Conservation (phyloP, 2,888 invertebrate species). For the Thera britannica region DNA sequence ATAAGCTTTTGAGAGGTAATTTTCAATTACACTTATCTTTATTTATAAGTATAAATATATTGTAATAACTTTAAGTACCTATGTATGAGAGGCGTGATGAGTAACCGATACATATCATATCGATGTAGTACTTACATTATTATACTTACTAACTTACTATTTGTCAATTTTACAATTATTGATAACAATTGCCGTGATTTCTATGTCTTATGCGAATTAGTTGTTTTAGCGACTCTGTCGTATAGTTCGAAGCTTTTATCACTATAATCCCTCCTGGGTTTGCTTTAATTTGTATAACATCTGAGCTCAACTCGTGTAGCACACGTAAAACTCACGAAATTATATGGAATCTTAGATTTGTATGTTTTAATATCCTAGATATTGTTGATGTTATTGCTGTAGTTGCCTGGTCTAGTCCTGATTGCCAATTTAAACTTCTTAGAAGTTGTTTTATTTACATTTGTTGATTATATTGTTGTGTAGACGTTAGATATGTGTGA, state of each 20-base stretch:
- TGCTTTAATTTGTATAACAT: slow-evolving; percentile 16
- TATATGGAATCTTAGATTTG: slow-evolving; percentile 12
- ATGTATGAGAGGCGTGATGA: not conserved
- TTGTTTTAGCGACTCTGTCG: slow-evolving; percentile 42
- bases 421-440: slow-evolving; percentile 42
- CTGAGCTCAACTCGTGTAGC: slow-evolving; percentile 27
- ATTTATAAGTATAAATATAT: not conserved
- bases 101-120: not conserved
- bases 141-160: slow-evolving; percentile 23
- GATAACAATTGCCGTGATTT: slow-evolving; percentile 49
- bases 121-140: no score
- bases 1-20: not conserved
- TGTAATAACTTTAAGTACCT: not conserved
- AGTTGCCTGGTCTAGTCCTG: slow-evolving; percentile 27
- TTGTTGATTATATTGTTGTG: slow-evolving; percentile 42
- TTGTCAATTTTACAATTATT: slow-evolving; percentile 24
- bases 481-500: slow-evolving; percentile 11
- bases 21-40: not conserved
- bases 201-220: slow-evolving; percentile 52
- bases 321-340: slow-evolving; percentile 30
- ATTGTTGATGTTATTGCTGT: slow-evolving; percentile 10
- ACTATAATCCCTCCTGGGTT: not conserved
- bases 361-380: slow-evolving; percentile 9
- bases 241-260: slow-evolving; percentile 18
- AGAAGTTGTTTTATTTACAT: slow-evolving; percentile 47